These are phyloP conservation scores for Nasonia vitripennis DNA, from an alignment of 1,140 invertebrate species.

Conservation along the genomic window DNA sequence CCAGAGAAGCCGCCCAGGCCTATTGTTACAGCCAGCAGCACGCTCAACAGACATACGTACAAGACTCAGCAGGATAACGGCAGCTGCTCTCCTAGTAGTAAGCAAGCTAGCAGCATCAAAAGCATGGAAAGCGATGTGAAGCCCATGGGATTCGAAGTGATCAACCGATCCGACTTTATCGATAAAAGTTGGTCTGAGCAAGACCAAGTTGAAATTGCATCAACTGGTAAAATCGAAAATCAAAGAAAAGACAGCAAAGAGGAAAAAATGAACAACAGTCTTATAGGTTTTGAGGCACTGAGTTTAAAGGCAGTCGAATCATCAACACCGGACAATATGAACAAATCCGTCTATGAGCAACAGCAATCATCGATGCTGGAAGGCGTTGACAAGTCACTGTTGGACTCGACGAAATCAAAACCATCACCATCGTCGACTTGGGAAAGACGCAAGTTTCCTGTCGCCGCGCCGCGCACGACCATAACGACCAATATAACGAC, in stretches of 20 bases:
- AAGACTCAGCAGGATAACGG: conserved; percentile 58
- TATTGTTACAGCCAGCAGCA: conserved; percentile 62
- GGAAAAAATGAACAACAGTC: conserved; percentile 50
- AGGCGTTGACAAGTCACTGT: conserved; percentile 52
- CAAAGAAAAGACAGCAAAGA: conserved; percentile 47
- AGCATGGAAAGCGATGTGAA: conserved; percentile 51
- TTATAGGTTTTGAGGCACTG: conserved; percentile 60
- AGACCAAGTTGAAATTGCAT: neutral
- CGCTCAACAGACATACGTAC: conserved; percentile 66
- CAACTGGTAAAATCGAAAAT: conserved; percentile 31
- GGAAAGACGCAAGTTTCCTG: conserved; percentile 70
- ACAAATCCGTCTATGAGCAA: conserved; percentile 49
- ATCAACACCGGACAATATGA: conserved; percentile 33
- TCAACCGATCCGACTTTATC: conserved; percentile 30
- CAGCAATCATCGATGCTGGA: neutral
- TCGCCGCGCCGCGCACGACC: conserved; percentile 76
- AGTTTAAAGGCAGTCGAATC: conserved; percentile 43
- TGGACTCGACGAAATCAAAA: conserved; percentile 58
- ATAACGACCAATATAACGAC: conserved; percentile 48
- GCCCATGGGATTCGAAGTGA: conserved; percentile 48
- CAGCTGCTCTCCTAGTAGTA: too few relatives aligned
- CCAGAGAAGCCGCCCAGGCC: conserved; percentile 79
- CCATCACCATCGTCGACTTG: conserved; percentile 61
- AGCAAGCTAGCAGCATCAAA: neutral
- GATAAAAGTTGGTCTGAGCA: neutral